Evolutionary conservation across 2,113 vertebrate species (phyloP).

Genomic region (Microcebus ravelobensis): DNA sequence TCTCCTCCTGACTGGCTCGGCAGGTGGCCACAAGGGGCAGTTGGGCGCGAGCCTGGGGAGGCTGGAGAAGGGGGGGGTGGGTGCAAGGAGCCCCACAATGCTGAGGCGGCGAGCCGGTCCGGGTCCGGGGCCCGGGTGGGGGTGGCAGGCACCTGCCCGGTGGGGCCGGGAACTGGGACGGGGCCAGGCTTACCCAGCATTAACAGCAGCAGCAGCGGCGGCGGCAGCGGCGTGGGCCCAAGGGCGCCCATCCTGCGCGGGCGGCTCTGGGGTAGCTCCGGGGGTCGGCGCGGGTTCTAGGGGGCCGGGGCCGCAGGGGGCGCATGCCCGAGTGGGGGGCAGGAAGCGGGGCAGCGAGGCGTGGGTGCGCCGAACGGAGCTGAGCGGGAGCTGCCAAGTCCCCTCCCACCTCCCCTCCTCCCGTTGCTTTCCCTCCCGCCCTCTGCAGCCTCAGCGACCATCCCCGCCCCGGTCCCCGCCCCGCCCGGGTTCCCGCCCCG

Average conservation of each 20-base stretch:
- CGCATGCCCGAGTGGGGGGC: constrained; percentile 72
- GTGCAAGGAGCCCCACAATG: background rate
- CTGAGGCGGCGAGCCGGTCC: background rate
- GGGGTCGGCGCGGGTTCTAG: constrained; percentile 55
- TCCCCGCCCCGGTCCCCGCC: constrained; percentile 5
- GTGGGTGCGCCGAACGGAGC: constrained; percentile 26
- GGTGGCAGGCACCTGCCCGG: constrained; percentile 18
- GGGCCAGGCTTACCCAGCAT: constrained; percentile 71
- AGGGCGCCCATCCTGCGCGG: constrained; percentile 68
- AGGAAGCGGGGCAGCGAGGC: constrained; percentile 35
- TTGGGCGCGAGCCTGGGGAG: background rate
- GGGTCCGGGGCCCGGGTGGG: background rate
- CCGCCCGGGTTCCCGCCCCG: background rate
- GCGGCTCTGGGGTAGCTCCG: constrained; percentile 38
- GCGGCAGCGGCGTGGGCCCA: background rate
- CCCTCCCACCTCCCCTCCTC: constrained; percentile 9
- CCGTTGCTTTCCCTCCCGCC: constrained; percentile 34
- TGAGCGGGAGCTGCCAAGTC: background rate
- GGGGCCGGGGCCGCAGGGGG: constrained; percentile 53
- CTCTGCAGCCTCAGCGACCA: background rate
- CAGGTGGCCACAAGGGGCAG: background rate
- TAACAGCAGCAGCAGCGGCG: constrained; percentile 51
- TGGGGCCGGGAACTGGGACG: background rate
- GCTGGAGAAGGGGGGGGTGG: background rate
- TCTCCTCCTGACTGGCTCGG: background rate